Conservation (phyloP, 1,140 invertebrate genomes). For the Brachionus manjavacas region DNA sequence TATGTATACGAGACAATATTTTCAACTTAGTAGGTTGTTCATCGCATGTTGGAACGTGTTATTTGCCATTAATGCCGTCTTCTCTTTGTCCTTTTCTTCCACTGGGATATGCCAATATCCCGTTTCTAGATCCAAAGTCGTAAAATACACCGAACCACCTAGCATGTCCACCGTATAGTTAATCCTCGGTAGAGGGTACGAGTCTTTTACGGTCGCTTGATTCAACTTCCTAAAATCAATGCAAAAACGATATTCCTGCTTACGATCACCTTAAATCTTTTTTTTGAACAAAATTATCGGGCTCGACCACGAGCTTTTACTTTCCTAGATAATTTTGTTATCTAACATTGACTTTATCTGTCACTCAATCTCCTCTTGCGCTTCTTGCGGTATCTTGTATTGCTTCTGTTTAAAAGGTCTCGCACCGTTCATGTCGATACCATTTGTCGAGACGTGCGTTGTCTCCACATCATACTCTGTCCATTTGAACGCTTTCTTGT, state of each 20-base stretch:
- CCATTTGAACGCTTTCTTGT: no score
- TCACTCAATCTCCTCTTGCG: no score
- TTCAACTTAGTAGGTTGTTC: conserved; percentile 44
- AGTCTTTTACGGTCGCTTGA: background rate
- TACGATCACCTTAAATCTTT: background rate
- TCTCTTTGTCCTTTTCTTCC: conserved; percentile 46
- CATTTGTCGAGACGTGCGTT: no score
- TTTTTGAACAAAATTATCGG: no score
- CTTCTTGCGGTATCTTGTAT: no score
- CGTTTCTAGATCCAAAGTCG: conserved; percentile 49
- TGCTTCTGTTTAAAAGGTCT: no score
- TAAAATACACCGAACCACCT: conserved; percentile 44
- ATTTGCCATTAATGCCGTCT: conserved; percentile 44
- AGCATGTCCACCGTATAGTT: background rate
- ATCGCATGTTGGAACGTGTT: conserved; percentile 50
- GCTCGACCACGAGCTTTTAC: no score
- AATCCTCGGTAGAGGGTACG: background rate
- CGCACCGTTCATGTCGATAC: no score
- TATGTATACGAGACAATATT: conserved; percentile 23
- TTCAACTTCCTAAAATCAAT: conserved; percentile 29
- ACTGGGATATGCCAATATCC: conserved; percentile 53
- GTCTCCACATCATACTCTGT: no score
- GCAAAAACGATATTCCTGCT: background rate
- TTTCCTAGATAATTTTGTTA: no score
- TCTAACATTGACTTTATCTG: no score